phyloP scores from a whole-genome alignment of 2,797 vertebrate species.

The Aquila chrysaetos region DNA sequence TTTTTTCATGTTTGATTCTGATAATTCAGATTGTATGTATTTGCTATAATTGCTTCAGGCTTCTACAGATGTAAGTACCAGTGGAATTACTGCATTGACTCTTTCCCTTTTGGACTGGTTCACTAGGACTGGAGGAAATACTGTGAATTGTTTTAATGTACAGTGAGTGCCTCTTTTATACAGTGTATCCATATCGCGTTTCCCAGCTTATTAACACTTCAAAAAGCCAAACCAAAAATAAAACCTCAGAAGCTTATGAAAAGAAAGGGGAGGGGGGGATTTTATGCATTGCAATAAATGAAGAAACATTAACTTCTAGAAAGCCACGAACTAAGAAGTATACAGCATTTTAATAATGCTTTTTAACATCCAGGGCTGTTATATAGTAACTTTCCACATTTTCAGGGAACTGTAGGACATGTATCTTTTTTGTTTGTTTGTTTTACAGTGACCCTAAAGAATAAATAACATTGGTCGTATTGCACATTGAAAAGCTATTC shows the following conservation, averaged over 20 bases:
- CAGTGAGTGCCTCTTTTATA: not conserved
- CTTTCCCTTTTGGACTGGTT: not conserved
- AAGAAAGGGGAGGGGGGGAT: not conserved
- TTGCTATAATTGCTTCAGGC: not conserved
- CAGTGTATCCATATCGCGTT: not conserved
- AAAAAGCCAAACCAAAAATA: not conserved
- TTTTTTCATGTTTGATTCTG: not conserved
- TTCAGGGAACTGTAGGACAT: not conserved
- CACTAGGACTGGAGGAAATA: not conserved
- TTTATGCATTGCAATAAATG: not conserved
- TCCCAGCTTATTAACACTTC: not conserved
- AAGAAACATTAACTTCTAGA: not conserved
- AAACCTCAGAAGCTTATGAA: not conserved
- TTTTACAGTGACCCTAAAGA: not conserved
- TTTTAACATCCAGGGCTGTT: not conserved
- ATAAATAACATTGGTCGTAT: not conserved
- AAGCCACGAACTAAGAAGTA: not conserved
- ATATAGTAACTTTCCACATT: not conserved
- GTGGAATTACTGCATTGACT: not conserved
- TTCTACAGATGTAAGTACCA: not conserved
- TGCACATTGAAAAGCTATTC: not conserved
- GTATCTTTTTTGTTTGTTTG: not conserved
- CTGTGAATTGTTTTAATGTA: not conserved
- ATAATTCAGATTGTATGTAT: not conserved
- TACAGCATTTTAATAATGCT: not conserved